Evolutionary conservation across 1,140 invertebrate genomes (phyloP), one percentile per base, ranked within the genome.

Genomic region (Lucilia sericata): DNA sequence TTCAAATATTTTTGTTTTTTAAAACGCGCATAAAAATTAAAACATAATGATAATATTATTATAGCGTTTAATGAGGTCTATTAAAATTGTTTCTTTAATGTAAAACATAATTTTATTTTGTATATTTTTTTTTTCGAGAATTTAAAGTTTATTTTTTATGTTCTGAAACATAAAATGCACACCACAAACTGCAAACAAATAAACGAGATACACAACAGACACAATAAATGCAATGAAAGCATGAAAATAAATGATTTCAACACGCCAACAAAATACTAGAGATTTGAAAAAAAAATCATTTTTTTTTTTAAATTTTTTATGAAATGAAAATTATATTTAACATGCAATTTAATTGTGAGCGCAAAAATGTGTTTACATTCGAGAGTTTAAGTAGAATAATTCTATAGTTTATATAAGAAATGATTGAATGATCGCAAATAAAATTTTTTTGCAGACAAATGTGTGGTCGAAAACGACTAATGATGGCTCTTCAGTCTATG

Each of bases 311-410:
- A 55, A 14, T 2, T 55, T 55, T 55, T 55, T n/a, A 4, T 55
- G 5, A 70, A 21, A 70, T 21, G 12, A 21, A 70, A 9, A 21
- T 70, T 2, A n/a, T 21, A 70, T 19, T 70, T 70, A 21, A 70
- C 65, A 70, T 70, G 65, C 65, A 70, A 70, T 70, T 70, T 70
- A 70, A 70, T 70, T 70, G 19, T n/a, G n/a, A 70, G 65, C n/a
- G n/a, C 9, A 70, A 25, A 70, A 12, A 19, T 55, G 12, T 55
- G 12, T 55, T 55, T 55, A 55, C 12, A 14, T 55, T 17, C 51
- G 17, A 55, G 8, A 8, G 42, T 10, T 30, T 30, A 42, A 42
- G 42, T 42, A 7, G 42, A 42, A 42, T 42, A 42, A 42, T 42
- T 42, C 7, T 42, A 42, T 10, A 8, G 10, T 10, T 42, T 10